A percentile compares a stretch with the other conserved stretches of the same genome.
These are phyloP conservation scores for Syncerus caffer DNA, from an alignment of 2,797 vertebrate species.

Conservation along the genomic window DNA sequence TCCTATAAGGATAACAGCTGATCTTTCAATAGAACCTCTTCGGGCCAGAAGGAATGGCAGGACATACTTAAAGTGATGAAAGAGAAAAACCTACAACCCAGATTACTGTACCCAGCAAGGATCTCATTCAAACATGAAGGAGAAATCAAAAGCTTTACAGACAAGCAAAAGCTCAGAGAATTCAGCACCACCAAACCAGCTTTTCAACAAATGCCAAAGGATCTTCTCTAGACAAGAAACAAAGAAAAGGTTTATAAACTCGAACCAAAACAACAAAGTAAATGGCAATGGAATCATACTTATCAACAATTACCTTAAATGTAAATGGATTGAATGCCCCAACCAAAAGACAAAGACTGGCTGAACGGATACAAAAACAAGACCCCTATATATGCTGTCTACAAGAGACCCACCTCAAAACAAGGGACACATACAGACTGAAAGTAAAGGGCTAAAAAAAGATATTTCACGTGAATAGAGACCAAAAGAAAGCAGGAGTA, in stretches of 20 bases:
- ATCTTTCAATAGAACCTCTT: background rate
- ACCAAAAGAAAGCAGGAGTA: background rate
- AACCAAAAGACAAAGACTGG: background rate
- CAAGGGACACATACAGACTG: background rate
- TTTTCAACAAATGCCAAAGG: background rate
- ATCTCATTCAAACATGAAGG: background rate
- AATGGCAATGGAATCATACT: background rate
- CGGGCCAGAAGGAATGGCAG: background rate
- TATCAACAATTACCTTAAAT: background rate
- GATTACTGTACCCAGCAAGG: background rate
- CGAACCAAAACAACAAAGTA: background rate
- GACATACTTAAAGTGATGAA: background rate
- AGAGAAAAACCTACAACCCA: background rate
- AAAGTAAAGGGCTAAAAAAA: background rate
- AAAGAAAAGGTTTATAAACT: background rate
- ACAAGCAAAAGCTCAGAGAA: background rate
- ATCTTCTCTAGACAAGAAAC: background rate
- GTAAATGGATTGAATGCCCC: background rate
- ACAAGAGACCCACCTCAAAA: background rate
- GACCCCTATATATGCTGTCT: background rate
- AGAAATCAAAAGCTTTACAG: background rate
- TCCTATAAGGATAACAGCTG: background rate
- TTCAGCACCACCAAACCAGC: background rate
- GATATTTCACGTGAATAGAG: accelerated
- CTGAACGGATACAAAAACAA: background rate